Evolutionary conservation across 1,140 invertebrate species (phyloP).

Genomic region (Sesamia nonagrioides): DNA sequence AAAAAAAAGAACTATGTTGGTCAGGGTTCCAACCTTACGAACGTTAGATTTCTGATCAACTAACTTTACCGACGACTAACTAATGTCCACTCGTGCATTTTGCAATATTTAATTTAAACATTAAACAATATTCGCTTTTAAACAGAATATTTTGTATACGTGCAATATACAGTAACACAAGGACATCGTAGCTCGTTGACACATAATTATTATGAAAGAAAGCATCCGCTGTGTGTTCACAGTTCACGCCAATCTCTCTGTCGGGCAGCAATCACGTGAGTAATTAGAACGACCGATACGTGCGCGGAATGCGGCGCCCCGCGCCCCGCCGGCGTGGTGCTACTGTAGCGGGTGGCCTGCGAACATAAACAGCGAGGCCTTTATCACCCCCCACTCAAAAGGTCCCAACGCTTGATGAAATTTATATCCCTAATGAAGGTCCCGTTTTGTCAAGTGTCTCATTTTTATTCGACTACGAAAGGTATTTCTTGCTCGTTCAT

Average conservation of each 20-base stretch:
- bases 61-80: too few species aligned
- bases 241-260: not conserved
- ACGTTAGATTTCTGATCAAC: too few species aligned
- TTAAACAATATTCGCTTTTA: too few species aligned
- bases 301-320: constrained; percentile 35
- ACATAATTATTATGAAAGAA: too few species aligned
- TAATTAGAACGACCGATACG: constrained; percentile 54
- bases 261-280: constrained; percentile 50
- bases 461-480: constrained; percentile 27
- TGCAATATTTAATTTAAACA: too few species aligned
- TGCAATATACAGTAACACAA: too few species aligned
- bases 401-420: constrained; percentile 19
- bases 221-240: not conserved
- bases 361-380: not conserved
- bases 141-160: too few species aligned
- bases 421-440: constrained; percentile 41
- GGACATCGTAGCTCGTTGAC: not conserved
- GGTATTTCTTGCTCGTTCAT: constrained; percentile 31
- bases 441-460: constrained; percentile 26
- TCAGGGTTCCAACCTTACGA: too few species aligned
- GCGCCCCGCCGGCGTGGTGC: constrained; percentile 9
- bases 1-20: too few species aligned
- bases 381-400: not conserved
- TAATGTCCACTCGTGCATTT: too few species aligned
- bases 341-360: not conserved